Evolutionary conservation across 2,797 vertebrate species (phyloP), one percentile per base, ranked within the genome.

Genomic region (Rhadinocentrus ornatus): DNA sequence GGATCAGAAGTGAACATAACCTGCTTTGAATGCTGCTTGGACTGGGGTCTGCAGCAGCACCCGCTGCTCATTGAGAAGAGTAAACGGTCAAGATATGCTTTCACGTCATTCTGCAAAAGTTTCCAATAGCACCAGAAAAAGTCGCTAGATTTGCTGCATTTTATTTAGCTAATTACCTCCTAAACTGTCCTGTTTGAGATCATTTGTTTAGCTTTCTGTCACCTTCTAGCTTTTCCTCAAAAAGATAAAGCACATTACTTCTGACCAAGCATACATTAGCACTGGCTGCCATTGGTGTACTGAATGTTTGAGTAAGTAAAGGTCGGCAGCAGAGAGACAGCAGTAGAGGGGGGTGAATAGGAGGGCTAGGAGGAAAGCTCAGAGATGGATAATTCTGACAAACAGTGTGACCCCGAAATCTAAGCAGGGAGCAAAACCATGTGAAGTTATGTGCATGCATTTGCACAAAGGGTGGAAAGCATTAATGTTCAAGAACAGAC

Each of bases 331-430:
- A 46, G 27, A 69, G 37, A 24, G 34, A 35, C 34, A 26, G 41
- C 24, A 4, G 48, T 41, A 41, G 58, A 37, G 8, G 65, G 67
- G 66, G 53, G 48, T 56, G 2, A 58, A 69, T 62, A 60, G 29
- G 57, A 66, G 35, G 27, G 10, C 29, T 46, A 65, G 12, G 15
- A 50, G 20, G 46, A 44, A 18, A 31, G 54, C 64, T 61, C 60
- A n/a, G 35, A 81, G 79, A 82, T 67, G 79, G 73, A 84, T 78
- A 75, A 75, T 64, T 69, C 66, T 69, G 81, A 81, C 77, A 82
- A 89, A 80, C 61, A 35, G 54, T 2, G 48, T 70, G 77, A 79
- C 77, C 71, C 69, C 22, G 55, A 80, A 53, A 73, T 68, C 59
- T 58, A 77, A 61, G 77, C 20, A 63, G 44, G 60, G 59, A 71